These are phyloP conservation scores for Boloria euphrosyne DNA, from an alignment of 2,888 invertebrate species.

Conservation along the genomic window DNA sequence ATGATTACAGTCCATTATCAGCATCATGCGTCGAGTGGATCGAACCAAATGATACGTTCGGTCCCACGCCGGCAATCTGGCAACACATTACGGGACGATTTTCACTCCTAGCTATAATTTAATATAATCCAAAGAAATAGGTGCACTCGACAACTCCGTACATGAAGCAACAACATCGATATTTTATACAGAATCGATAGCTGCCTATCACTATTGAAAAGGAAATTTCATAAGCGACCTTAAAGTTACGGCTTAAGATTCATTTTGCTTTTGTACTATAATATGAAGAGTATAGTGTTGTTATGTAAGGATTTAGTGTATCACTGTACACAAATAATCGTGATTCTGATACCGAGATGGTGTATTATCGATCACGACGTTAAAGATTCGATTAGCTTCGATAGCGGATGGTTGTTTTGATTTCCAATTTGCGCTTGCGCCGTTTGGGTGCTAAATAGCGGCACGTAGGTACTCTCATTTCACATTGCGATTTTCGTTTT, in stretches of 20 bases:
- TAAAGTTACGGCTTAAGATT: constrained; percentile 49
- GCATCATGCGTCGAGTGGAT: constrained; percentile 66
- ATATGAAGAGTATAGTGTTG: constrained; percentile 21
- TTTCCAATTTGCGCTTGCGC: constrained; percentile 81
- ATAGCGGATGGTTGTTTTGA: constrained; percentile 80
- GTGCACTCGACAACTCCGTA: constrained; percentile 56
- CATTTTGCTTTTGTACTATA: constrained; percentile 47
- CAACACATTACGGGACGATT: constrained; percentile 80
- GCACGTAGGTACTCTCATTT: constrained; percentile 70
- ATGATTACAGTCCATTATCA: constrained; percentile 73
- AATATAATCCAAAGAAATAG: constrained; percentile 82
- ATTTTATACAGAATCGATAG: constrained; percentile 24
- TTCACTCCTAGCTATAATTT: constrained; percentile 82
- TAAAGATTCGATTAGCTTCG: constrained; percentile 77
- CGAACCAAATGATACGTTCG: constrained; percentile 72
- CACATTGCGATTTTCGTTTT: constrained; percentile 71
- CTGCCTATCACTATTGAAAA: background rate
- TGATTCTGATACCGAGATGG: constrained; percentile 78
- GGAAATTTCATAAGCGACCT: constrained; percentile 23
- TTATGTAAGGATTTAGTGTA: constrained; percentile 30
- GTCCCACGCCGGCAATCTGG: constrained; percentile 76
- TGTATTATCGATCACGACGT: constrained; percentile 78
- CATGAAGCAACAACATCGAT: constrained; percentile 36
- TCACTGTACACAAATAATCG: constrained; percentile 67
- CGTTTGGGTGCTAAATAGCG: constrained; percentile 78